Conservation (phyloP, 2,797 vertebrate genomes). For the Notoglanidium macrostoma region DNA sequence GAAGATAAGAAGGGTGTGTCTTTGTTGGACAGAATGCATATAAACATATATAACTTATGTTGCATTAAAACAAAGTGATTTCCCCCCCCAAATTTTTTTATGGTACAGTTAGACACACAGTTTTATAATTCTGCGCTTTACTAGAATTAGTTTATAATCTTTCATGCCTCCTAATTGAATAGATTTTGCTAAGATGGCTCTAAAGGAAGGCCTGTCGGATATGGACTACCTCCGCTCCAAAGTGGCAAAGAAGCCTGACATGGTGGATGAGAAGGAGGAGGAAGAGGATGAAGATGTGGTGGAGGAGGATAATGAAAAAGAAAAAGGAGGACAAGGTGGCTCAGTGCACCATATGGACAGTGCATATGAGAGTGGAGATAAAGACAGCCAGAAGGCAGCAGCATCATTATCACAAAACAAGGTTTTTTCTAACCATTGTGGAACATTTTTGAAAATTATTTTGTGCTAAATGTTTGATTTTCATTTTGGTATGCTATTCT, state of each 20-base stretch:
- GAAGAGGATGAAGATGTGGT: constrained; percentile 52
- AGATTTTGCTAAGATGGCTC: constrained; percentile 69
- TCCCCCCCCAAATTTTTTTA: not conserved
- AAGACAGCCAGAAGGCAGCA: constrained; percentile 56
- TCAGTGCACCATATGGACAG: constrained; percentile 65
- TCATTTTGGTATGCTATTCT: not conserved
- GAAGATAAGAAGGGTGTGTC: constrained; percentile 59
- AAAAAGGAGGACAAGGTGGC: constrained; percentile 41
- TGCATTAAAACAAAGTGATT: too few relatives aligned
- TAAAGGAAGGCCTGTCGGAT: constrained; percentile 82
- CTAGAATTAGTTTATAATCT: not conserved
- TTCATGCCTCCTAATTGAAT: constrained; percentile 7
- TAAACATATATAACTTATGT: too few relatives aligned
- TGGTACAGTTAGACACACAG: not conserved
- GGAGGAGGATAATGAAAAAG: constrained; percentile 39
- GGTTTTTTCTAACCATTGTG: constrained; percentile 27
- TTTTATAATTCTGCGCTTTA: not conserved
- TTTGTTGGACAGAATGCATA: not conserved
- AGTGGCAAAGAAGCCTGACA: constrained; percentile 73
- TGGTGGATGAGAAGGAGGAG: constrained; percentile 49
- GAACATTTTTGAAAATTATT: not conserved
- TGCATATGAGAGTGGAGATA: constrained; percentile 67
- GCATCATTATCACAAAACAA: constrained; percentile 49
- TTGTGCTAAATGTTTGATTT: not conserved
- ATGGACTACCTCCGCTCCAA: constrained; percentile 97